Conservation (phyloP, 1,140 invertebrate genomes). For the Lucilia cuprina region DNA sequence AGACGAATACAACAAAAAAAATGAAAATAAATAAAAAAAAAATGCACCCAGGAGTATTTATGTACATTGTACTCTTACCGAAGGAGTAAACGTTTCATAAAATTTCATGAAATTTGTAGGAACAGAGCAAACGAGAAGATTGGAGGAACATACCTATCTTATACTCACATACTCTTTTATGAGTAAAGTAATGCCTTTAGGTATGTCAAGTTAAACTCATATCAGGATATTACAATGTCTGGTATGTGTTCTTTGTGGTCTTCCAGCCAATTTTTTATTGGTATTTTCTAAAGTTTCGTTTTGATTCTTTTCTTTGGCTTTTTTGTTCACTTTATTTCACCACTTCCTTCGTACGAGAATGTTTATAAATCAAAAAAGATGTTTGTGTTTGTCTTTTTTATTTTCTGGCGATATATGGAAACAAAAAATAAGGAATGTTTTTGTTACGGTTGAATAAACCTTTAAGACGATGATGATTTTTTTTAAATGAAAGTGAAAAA, state of each 20-base stretch:
- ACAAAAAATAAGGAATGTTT: constrained; percentile 5
- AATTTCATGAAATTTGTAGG: too few species aligned
- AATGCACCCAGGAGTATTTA: constrained; percentile 29
- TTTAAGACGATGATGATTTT: background rate
- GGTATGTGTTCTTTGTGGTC: constrained; percentile 23
- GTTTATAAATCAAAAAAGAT: constrained; percentile 29
- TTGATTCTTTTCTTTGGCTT: background rate
- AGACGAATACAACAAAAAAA: constrained; percentile 22
- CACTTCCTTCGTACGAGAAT: constrained; percentile 9
- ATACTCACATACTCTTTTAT: background rate
- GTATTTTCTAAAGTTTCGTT: background rate
- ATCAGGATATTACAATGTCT: constrained; percentile 32
- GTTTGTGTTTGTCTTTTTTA: background rate
- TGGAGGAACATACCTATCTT: background rate
- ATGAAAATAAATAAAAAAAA: background rate
- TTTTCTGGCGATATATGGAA: background rate
- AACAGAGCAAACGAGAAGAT: background rate
- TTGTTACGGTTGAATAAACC: constrained; percentile 33
- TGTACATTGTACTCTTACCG: background rate
- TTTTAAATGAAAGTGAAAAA: constrained; percentile 34
- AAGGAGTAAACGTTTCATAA: background rate
- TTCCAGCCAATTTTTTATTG: constrained; percentile 13
- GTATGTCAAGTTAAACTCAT: constrained; percentile 21
- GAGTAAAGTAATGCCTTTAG: background rate
- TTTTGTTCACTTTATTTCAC: background rate